phyloP scores from a whole-genome alignment of 1,140 invertebrate species.

The Pseudomyrmex dendroicus region DNA sequence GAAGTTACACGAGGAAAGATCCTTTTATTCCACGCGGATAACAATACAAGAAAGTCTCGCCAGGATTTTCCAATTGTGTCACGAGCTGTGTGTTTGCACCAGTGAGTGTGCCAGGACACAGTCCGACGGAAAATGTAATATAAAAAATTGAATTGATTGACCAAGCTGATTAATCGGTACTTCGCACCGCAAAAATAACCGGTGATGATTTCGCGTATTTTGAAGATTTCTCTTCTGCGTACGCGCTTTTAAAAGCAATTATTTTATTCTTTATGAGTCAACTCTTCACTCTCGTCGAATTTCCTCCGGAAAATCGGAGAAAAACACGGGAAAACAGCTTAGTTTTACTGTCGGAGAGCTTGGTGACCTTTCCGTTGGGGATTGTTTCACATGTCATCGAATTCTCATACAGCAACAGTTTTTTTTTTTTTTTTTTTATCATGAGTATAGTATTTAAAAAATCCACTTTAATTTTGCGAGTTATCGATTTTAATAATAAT shows the following conservation, averaged over 20 bases:
- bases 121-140: background rate
- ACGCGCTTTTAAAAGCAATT: no score
- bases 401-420: background rate
- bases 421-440: background rate
- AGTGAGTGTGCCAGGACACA: conserved; percentile 1
- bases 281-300: conserved; percentile 1
- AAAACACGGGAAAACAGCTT: conserved; percentile 33
- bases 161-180: background rate
- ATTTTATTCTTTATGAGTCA: conserved; percentile 6
- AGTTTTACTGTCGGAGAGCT: background rate
- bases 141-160: conserved; percentile 46
- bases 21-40: background rate
- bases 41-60: conserved; percentile 25
- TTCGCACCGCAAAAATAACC: conserved; percentile 4
- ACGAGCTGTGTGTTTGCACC: conserved; percentile 29
- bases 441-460: background rate
- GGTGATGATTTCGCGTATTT: conserved; percentile 10
- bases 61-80: conserved; percentile 69
- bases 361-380: conserved; percentile 6
- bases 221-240: background rate
- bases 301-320: conserved; percentile 1
- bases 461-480: background rate
- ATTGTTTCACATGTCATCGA: background rate
- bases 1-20: conserved; percentile 29
- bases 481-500: background rate